Conservation (phyloP, 2,888 invertebrate species). For the Spisula subtruncata region DNA sequence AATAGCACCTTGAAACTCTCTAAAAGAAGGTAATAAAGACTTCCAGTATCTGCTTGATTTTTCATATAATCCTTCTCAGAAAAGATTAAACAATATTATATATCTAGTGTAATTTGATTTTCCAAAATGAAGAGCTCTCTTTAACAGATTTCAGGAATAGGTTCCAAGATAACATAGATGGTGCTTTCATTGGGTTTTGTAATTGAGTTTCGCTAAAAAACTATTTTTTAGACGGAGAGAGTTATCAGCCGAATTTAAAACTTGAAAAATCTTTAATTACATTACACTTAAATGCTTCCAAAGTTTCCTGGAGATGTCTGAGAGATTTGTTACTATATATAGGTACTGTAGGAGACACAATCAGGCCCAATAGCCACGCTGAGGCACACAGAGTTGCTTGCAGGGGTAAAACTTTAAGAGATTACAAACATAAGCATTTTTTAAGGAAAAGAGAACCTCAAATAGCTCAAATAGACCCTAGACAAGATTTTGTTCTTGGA, state of each 20-base stretch:
- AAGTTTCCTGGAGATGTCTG: not conserved
- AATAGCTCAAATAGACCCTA: no score
- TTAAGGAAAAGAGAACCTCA: no score
- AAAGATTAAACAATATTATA: slow-evolving; percentile 50
- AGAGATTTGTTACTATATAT: not conserved
- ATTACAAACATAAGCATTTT: no score
- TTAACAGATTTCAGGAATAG: slow-evolving; percentile 28
- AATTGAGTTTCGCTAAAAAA: slow-evolving; percentile 20
- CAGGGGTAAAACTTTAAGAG: no score
- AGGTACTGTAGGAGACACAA: no score
- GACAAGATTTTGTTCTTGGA: no score
- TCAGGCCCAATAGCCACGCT: no score
- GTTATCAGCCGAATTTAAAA: not conserved
- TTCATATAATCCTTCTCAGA: slow-evolving; percentile 38
- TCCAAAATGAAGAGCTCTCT: slow-evolving; percentile 25
- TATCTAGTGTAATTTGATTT: slow-evolving; percentile 45
- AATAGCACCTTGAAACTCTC: slow-evolving; percentile 22
- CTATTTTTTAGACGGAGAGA: not conserved
- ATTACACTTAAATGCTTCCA: slow-evolving; percentile 6
- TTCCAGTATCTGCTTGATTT: slow-evolving; percentile 34
- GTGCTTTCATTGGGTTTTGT: slow-evolving; percentile 34
- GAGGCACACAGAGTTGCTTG: no score
- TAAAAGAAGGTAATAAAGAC: slow-evolving; percentile 31
- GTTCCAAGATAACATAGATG: slow-evolving; percentile 27
- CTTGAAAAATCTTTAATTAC: slow-evolving; percentile 7